Percentiles rank a stretch among this genome's conserved stretches.
These are phyloP conservation scores for Morus bassanus DNA, from an alignment of 2,797 vertebrate genomes.

Conservation along the genomic window DNA sequence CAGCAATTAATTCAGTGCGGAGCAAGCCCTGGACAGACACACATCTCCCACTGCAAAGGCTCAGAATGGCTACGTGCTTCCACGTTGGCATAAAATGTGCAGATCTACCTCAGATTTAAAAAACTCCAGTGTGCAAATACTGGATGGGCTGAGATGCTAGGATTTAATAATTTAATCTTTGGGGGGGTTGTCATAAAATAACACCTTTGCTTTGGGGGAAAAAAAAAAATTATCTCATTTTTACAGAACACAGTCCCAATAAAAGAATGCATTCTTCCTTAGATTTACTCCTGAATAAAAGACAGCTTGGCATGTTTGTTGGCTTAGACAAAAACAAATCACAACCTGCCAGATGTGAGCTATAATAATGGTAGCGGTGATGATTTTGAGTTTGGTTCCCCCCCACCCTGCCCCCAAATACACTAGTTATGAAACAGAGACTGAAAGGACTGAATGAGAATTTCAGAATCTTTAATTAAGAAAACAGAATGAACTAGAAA, in stretches of 20 bases:
- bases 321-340: background rate
- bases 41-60: background rate
- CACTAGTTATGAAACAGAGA: slow-evolving; percentile 17
- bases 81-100: background rate
- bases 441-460: background rate
- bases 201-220: background rate
- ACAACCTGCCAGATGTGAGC: background rate
- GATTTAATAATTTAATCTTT: background rate
- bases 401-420: background rate
- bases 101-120: background rate
- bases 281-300: background rate
- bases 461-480: slow-evolving; percentile 8
- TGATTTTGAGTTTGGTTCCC: background rate
- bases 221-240: background rate
- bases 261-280: background rate
- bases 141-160: background rate
- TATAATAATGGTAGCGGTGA: background rate
- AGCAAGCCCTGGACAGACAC: background rate
- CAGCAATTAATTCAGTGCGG: background rate
- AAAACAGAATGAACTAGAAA: slow-evolving; percentile 39
- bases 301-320: background rate
- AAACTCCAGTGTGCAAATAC: background rate
- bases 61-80: background rate
- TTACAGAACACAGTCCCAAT: background rate
- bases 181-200: background rate